Evolutionary conservation across 2,113 vertebrate species (phyloP).

Genomic region (Pterocles burchelli): DNA sequence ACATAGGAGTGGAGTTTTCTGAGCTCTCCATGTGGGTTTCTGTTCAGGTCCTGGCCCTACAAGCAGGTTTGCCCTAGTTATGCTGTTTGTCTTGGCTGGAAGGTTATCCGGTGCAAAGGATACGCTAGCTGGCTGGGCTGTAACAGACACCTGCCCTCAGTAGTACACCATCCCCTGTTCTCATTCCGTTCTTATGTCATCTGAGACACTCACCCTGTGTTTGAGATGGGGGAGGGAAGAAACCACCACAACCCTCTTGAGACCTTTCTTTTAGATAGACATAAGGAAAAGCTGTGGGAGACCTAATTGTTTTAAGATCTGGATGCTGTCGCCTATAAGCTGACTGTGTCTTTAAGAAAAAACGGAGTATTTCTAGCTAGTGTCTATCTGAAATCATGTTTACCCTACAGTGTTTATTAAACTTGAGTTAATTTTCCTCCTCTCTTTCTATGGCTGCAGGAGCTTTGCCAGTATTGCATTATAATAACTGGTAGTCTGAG

Average conservation of each 20-base stretch:
- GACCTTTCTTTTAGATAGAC: neutral
- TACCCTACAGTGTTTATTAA: conserved; percentile 4
- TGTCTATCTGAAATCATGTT: conserved; percentile 27
- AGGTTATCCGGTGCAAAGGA: neutral
- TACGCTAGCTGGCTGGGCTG: neutral
- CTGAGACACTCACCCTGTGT: neutral
- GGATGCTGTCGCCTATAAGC: neutral
- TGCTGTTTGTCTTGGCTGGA: neutral
- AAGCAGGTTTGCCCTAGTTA: neutral
- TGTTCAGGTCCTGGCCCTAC: neutral
- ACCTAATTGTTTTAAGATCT: neutral
- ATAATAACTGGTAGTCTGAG: neutral
- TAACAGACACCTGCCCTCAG: neutral
- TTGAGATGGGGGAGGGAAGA: neutral
- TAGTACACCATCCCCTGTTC: neutral
- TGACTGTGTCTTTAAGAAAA: conserved; percentile 28
- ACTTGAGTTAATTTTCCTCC: conserved; percentile 30
- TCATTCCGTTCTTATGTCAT: neutral
- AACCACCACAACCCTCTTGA: neutral
- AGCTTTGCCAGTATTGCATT: neutral
- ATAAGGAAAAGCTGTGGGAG: neutral
- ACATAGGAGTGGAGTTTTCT: neutral
- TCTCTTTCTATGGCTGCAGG: neutral
- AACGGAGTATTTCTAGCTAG: neutral
- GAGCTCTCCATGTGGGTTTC: neutral